These are phyloP conservation scores for Phaenicophaeus curvirostris DNA, from an alignment of 2,797 vertebrate genomes.

Conservation along the genomic window DNA sequence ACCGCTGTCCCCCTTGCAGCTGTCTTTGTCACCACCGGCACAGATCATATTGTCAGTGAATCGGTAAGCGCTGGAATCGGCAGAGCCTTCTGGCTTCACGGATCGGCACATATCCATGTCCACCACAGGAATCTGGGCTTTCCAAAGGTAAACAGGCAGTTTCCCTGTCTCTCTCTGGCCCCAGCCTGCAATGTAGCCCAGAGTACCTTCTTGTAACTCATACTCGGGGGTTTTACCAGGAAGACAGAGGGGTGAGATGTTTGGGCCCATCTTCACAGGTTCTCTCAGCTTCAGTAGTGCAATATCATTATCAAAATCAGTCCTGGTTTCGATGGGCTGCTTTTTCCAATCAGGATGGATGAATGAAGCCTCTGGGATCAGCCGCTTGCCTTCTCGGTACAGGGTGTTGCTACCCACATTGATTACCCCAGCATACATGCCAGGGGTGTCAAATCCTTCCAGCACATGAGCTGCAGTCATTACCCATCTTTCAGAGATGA, in stretches of 20 bases:
- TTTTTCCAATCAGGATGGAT: conserved; percentile 80
- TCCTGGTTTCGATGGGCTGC: not conserved
- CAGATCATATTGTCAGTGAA: conserved; percentile 93
- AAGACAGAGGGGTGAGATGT: conserved; percentile 86
- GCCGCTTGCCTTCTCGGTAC: conserved; percentile 17
- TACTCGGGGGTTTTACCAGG: conserved; percentile 68
- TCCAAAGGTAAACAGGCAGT: conserved; percentile 21
- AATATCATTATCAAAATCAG: conserved; percentile 86
- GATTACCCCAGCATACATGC: conserved; percentile 66
- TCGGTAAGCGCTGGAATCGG: not conserved
- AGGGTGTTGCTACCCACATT: fast-evolving
- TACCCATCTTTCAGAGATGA: conserved; percentile 91
- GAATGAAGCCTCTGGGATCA: conserved; percentile 77
- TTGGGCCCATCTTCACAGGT: conserved; percentile 79
- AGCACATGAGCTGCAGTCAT: conserved; percentile 91
- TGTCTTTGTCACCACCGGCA: conserved; percentile 84
- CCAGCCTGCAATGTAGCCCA: conserved; percentile 88
- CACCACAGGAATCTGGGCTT: conserved; percentile 71
- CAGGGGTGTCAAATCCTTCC: not conserved
- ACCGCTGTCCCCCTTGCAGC: conserved; percentile 87
- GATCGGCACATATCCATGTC: conserved; percentile 61
- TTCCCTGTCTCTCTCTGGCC: conserved; percentile 33
- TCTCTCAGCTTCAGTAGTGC: conserved; percentile 83
- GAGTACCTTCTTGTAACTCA: not conserved
- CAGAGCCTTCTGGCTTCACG: not conserved